phyloP scores from a whole-genome alignment of 2,113 vertebrate genomes.

The Dendrocopos noguchii region DNA sequence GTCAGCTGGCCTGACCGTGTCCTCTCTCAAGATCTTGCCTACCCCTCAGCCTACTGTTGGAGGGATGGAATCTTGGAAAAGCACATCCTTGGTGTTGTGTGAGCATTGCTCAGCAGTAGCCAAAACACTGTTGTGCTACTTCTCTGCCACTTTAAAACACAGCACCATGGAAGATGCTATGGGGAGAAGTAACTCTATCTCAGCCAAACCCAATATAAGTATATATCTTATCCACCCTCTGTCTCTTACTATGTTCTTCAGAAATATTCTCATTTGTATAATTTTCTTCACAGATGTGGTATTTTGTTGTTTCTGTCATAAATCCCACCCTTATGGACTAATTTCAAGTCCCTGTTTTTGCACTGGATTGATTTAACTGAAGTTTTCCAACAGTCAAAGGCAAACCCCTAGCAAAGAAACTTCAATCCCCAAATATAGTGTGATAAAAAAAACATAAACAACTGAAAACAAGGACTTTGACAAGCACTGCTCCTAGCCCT shows the following conservation, averaged over 20 bases:
- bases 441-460: neutral
- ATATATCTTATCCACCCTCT: accelerated
- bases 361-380: neutral
- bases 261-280: neutral
- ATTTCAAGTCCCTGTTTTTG: neutral
- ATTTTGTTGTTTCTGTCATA: neutral
- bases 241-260: neutral
- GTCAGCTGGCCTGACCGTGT: too few relatives aligned
- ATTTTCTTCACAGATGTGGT: neutral
- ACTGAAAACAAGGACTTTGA: neutral
- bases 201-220: too few relatives aligned
- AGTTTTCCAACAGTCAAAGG: neutral
- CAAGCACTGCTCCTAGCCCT: neutral
- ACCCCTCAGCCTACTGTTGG: too few relatives aligned
- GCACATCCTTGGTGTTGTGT: too few relatives aligned
- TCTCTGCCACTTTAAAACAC: too few relatives aligned
- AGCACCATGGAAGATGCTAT: too few relatives aligned
- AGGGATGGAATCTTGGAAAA: too few relatives aligned
- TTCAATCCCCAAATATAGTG: neutral
- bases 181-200: too few relatives aligned
- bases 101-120: too few relatives aligned
- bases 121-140: too few relatives aligned
- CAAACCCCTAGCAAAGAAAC: neutral
- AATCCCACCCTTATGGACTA: neutral
- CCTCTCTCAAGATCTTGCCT: too few relatives aligned